A percentile compares a stretch with the other conserved stretches of the same genome.
phyloP scores from a whole-genome alignment of 37 sponge, comb jelly and placozoan species.

The Hexactinellida sp. region DNA sequence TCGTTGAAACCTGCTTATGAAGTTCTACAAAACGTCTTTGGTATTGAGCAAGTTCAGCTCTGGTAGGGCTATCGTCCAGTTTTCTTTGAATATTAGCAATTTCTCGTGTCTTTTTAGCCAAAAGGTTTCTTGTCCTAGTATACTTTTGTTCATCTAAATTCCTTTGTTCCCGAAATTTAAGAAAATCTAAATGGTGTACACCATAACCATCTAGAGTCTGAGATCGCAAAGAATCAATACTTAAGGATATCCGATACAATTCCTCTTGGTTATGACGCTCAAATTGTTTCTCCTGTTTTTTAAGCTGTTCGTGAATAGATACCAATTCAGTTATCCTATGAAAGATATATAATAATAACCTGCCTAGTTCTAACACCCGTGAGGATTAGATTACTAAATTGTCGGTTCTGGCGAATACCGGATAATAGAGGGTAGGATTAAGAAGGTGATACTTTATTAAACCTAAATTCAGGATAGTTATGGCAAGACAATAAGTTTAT shows the following conservation, averaged over 20 bases:
- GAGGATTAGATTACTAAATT: too few relatives aligned
- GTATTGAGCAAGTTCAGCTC: slow-evolving; percentile 87
- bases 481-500: too few relatives aligned
- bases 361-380: too few relatives aligned
- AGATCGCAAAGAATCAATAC: slow-evolving; percentile 23
- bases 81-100: slow-evolving; percentile 74
- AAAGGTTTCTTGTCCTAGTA: not conserved
- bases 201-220: not conserved
- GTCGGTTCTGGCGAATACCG: too few relatives aligned
- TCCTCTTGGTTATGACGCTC: slow-evolving; percentile 62
- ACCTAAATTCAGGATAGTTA: too few relatives aligned
- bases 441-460: too few relatives aligned
- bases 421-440: too few relatives aligned
- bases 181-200: not conserved
- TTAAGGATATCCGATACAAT: not conserved
- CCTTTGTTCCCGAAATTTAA: not conserved
- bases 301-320: slow-evolving; percentile 47
- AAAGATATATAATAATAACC: too few relatives aligned
- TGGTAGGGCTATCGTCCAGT: slow-evolving; percentile 84
- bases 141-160: not conserved
- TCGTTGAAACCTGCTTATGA: slow-evolving; percentile 55
- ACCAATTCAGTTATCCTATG: not conserved
- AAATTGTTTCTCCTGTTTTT: slow-evolving; percentile 83
- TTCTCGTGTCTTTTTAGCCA: slow-evolving; percentile 82
- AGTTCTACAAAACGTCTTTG: slow-evolving; percentile 78